Evolutionary conservation across 2,797 vertebrate genomes (phyloP).

Genomic region (Myotis pilosus): DNA sequence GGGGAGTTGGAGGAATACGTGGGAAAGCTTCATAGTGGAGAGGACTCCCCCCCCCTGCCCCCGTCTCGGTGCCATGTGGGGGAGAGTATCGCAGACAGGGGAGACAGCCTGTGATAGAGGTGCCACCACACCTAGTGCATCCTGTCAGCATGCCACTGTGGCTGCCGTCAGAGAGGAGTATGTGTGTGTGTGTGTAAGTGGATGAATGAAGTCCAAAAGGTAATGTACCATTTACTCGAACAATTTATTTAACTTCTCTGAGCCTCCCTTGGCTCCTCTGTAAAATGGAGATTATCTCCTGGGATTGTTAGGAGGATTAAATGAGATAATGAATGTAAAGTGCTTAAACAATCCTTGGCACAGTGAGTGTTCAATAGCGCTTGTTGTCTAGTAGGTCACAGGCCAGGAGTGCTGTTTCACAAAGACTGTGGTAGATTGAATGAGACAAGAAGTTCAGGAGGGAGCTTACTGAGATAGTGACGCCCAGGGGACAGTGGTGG

Average conservation of each 20-base stretch:
- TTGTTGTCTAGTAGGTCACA: neutral
- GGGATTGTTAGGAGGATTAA: conserved; percentile 34
- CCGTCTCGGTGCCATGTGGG: neutral
- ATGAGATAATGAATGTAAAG: conserved; percentile 11
- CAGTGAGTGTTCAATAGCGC: neutral
- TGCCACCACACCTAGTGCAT: neutral
- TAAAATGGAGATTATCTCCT: neutral
- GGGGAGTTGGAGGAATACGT: neutral
- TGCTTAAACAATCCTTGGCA: neutral
- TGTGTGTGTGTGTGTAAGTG: neutral
- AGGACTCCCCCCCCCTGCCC: neutral
- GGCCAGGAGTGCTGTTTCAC: neutral
- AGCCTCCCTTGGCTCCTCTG: conserved; percentile 16
- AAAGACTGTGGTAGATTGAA: neutral
- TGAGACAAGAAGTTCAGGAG: no score
- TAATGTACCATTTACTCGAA: neutral
- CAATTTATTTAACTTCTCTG: conserved; percentile 35
- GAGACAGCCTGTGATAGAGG: neutral
- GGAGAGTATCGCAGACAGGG: neutral
- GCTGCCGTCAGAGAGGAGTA: neutral
- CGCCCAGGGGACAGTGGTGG: neutral
- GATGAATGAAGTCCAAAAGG: conserved; percentile 17
- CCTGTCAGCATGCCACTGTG: neutral
- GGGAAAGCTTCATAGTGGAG: neutral
- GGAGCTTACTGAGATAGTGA: neutral